A percentile compares a stretch with the other conserved stretches of the same genome.
phyloP scores from a whole-genome alignment of 2,113 vertebrate species.

The Argyrosomus japonicus region DNA sequence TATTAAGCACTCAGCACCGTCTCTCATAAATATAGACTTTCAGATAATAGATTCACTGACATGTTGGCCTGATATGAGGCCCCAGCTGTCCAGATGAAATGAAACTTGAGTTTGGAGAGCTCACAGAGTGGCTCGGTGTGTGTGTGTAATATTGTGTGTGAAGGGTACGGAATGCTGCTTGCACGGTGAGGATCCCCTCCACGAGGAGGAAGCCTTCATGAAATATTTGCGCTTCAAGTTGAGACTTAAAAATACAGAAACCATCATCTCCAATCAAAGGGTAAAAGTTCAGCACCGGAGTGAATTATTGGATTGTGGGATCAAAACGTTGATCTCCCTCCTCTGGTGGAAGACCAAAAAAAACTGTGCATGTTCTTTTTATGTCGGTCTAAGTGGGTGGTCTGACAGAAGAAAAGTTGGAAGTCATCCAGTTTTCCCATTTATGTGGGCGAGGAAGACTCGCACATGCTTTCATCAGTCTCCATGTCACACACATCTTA shows the following conservation, averaged over 20 bases:
- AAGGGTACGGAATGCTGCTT: not conserved
- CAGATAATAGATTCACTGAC: not conserved
- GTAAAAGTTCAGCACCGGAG: not conserved
- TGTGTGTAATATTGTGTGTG: not conserved
- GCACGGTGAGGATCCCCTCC: not conserved
- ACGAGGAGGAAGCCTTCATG: not conserved
- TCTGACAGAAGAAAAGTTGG: constrained; percentile 51
- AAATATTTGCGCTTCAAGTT: not conserved
- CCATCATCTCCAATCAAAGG: no score
- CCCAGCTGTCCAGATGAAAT: constrained; percentile 14
- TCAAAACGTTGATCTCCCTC: not conserved
- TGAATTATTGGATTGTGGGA: not conserved
- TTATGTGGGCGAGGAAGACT: constrained; percentile 34
- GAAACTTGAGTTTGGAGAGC: constrained; percentile 6
- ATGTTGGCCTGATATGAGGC: not conserved
- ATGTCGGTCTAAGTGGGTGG: constrained; percentile 44
- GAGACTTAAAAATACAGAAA: not conserved
- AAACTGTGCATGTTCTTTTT: constrained; percentile 16
- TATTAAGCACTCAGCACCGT: not conserved
- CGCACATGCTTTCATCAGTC: constrained; percentile 33
- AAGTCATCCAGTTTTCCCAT: constrained; percentile 56
- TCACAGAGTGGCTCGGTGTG: not conserved
- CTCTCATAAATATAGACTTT: not conserved
- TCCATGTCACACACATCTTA: constrained; percentile 32
- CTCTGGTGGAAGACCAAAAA: not conserved